Evolutionary conservation across 2,797 vertebrate species (phyloP), one percentile per base, ranked within the genome.

Genomic region (Falco novaeseelandiae): DNA sequence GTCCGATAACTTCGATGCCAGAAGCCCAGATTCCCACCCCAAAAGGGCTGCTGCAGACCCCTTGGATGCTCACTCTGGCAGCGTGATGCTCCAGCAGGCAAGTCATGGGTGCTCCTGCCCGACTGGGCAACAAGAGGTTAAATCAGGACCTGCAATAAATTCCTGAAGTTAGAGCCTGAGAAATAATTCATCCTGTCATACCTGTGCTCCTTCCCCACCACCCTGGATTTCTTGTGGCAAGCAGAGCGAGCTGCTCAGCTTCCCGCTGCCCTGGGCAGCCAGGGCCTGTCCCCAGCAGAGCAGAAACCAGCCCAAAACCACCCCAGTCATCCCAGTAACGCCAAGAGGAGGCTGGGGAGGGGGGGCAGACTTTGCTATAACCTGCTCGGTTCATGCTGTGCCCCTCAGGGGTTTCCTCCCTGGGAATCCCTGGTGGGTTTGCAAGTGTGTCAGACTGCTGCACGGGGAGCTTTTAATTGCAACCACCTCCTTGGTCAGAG

Each of bases 241-340:
- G 89, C 83, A 94, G 92, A 57, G 73, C 76, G 87, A 72, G 92
- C 92, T 87, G 70, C 73, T 81, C 7, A 0, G 70, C 73, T 65
- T 74, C 54, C 36, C 6, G 1, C 23, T 42, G 22, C 30, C 42
- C 79, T 54, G 73, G 32, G 52, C 86, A 72, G 49, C 22, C 48
- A 46, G 22, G 7, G 11, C 10, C 12, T 2, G 2, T 59, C 36
- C 67, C 57, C 11, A 73, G 16, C 81, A 54, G 69, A 74, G 74
- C 32, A 81, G 38, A 57, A 77, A 27, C 9, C 32, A 46, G 19
- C 49, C 79, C 30, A 0, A 59, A 88, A 51, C 9, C 7, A 3
- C 62, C 74, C 84, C 74, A 48, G 57, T 66, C 36, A 85, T 7
- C 46, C 67, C 73, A 65, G 44, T 14, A 52, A 18, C 0, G 0